phyloP scores from a whole-genome alignment of 2,888 invertebrate species.

The Stenolophus ochropezus region DNA sequence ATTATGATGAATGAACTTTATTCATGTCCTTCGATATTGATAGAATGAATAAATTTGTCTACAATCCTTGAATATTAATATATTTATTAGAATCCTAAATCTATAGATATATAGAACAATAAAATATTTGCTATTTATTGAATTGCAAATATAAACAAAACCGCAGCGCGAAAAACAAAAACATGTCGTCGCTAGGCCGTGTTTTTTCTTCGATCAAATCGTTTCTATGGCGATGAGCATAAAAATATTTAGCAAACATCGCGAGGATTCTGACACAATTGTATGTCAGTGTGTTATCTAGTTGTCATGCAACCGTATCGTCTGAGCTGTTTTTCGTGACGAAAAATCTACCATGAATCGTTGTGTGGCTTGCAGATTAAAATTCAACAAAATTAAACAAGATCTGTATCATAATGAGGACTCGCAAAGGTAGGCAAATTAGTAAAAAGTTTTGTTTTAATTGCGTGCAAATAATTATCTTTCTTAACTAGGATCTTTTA shows the following conservation, averaged over 20 bases:
- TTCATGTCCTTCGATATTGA: neutral
- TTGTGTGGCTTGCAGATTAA: slow-evolving; percentile 37
- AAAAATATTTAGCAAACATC: slow-evolving; percentile 30
- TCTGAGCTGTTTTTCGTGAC: neutral
- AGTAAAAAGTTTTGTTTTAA: neutral
- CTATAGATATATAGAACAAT: no score
- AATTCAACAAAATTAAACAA: slow-evolving; percentile 31
- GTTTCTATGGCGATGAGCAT: slow-evolving; percentile 30
- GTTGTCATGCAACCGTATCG: neutral
- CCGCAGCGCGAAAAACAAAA: slow-evolving; percentile 1
- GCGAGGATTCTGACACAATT: slow-evolving; percentile 29
- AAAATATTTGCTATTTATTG: no score
- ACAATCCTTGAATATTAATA: neutral
- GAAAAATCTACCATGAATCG: slow-evolving; percentile 9
- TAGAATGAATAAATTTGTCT: neutral
- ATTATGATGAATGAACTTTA: neutral
- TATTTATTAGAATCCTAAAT: neutral
- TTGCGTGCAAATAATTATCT: neutral
- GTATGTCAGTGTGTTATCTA: slow-evolving; percentile 17
- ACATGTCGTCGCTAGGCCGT: slow-evolving; percentile 18
- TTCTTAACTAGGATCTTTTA: neutral
- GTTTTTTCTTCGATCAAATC: slow-evolving; percentile 35
- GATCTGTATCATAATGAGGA: slow-evolving; percentile 30
- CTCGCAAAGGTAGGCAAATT: slow-evolving; percentile 21
- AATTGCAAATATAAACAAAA: neutral